phyloP scores from a whole-genome alignment of 2,888 invertebrate genomes.

The Melinaea menophilus region DNA sequence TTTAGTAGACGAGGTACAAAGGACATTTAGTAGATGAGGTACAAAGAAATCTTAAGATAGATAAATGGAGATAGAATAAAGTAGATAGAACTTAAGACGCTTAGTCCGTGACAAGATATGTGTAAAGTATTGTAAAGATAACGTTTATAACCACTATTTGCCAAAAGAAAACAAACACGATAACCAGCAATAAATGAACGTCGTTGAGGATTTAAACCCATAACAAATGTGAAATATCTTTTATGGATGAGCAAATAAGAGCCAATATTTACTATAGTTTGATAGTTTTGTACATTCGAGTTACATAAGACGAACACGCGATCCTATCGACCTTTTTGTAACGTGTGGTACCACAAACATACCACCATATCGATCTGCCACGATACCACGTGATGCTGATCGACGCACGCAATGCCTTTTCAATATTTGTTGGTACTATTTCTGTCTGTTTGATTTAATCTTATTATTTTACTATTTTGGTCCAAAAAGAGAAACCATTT shows the following conservation, averaged over 20 bases:
- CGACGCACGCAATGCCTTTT: slow-evolving; percentile 13
- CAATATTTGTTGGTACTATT: slow-evolving; percentile 4
- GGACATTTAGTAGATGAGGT: too few relatives aligned
- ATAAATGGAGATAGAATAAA: too few relatives aligned
- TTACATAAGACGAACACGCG: slow-evolving; percentile 39
- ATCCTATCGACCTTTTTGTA: slow-evolving; percentile 36
- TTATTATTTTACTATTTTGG: too few relatives aligned
- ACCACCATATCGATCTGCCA: slow-evolving; percentile 30
- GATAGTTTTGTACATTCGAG: slow-evolving; percentile 16
- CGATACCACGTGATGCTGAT: slow-evolving; percentile 14
- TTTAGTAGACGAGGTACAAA: too few relatives aligned
- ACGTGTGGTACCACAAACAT: slow-evolving; percentile 25
- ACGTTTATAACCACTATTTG: background rate
- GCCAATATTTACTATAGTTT: slow-evolving; percentile 1
- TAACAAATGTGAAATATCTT: background rate
- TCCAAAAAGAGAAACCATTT: too few relatives aligned
- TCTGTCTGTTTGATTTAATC: too few relatives aligned
- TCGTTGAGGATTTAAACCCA: slow-evolving; percentile 4
- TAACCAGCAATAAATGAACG: background rate
- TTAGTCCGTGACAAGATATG: too few relatives aligned
- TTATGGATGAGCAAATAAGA: background rate
- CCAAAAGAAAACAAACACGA: background rate
- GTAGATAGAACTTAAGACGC: too few relatives aligned
- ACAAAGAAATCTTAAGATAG: too few relatives aligned
- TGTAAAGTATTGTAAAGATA: too few relatives aligned